Evolutionary conservation across 2,797 vertebrate species (phyloP), one percentile per base, ranked within the genome.

Genomic region (Acrossocheilus wenchowensis): DNA sequence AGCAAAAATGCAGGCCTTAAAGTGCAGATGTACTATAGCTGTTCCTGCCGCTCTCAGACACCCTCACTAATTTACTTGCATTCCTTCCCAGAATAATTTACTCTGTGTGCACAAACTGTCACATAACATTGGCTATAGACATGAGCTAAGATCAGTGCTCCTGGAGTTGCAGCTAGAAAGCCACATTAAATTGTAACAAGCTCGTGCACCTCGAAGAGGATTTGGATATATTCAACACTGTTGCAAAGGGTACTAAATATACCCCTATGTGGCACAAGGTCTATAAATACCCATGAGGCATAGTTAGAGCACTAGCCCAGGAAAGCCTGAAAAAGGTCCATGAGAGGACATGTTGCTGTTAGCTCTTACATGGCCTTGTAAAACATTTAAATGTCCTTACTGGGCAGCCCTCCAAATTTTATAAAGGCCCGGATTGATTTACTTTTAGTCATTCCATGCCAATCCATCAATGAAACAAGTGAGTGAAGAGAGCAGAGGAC

Each of bases 401-500:
- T 86, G 82, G 83, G 87, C 69, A 75, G 52, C 52, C 23, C 30
- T 83, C 82, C 52, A 84, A 78, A 83, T 83, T 85, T 62, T 15
- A 79, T 68, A 86, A 83, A 83, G 19, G 36, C 4, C 30, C 52
- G 11, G 39, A 78, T 81, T 79, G 75, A 85, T 89, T 83, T 77
- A 72, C 45, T 85, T 52, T 71, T n/a, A 79, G 21, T 77, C 39
- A 62, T 87, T 54, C 57, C 68, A 50, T 41, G 19, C 57, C 50
- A 43, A 86, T 77, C 21, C 39, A 85, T 87, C 86, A 85, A 83
- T 86, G 71, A 90, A 69, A 41, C 69, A 57, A 80, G 57, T 17
- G 75, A 73, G 9, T 64, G 45, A 19, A 50, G 11, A 41, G 34
- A 74, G 69, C 39, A 41, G 6, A 39, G 30, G n/a, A 39, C 12